These are phyloP conservation scores for Amblyopsis hoosieri DNA, from an alignment of 2,797 vertebrate genomes.

Conservation along the genomic window DNA sequence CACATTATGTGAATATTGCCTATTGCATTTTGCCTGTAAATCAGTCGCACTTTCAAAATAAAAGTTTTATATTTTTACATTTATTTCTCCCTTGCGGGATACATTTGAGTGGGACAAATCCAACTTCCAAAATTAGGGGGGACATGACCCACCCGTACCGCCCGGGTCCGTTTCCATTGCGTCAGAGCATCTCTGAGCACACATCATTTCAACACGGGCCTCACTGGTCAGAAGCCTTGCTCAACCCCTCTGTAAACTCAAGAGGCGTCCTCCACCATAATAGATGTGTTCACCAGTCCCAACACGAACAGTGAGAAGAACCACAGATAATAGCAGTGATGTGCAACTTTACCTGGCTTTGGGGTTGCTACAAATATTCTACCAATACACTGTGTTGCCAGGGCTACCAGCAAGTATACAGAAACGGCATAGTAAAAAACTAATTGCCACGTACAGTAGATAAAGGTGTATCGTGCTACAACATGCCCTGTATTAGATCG, in stretches of 20 bases:
- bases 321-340: constrained; percentile 2
- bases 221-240: constrained; percentile 38
- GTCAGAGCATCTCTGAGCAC: background rate
- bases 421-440: constrained; percentile 30
- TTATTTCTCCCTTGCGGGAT: too few relatives aligned
- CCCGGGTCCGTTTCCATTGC: too few relatives aligned
- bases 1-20: too few relatives aligned
- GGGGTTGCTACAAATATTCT: constrained; percentile 55
- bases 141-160: too few relatives aligned
- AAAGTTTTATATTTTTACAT: too few relatives aligned
- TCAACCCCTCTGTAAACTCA: constrained; percentile 46
- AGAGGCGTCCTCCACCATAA: constrained; percentile 18
- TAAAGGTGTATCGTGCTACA: constrained; percentile 20
- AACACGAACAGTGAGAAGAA: constrained; percentile 38
- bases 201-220: constrained; percentile 23
- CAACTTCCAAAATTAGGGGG: too few relatives aligned
- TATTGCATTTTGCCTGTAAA: too few relatives aligned
- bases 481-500: constrained; percentile 27
- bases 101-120: too few relatives aligned
- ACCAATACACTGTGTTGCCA: constrained; percentile 50
- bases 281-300: constrained; percentile 46
- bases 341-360: constrained; percentile 27
- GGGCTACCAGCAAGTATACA: constrained; percentile 30
- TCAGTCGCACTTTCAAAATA: too few relatives aligned
- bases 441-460: constrained; percentile 34